These are phyloP conservation scores for Siniperca scherzeri DNA, from an alignment of 2,797 vertebrate species.

Conservation along the genomic window DNA sequence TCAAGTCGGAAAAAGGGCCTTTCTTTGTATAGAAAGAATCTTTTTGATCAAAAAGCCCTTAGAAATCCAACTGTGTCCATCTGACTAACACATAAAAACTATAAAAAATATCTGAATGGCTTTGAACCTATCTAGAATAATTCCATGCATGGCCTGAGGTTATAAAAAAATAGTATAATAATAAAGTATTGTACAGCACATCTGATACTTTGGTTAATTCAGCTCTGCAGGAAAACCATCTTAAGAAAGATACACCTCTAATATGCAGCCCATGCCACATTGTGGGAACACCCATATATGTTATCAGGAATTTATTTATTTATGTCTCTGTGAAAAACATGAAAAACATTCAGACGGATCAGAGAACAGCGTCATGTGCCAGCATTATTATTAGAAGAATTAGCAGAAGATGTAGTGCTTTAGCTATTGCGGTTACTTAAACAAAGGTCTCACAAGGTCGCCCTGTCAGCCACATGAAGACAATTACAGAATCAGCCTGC, in stretches of 20 bases:
- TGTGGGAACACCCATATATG: background rate
- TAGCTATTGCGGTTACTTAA: background rate
- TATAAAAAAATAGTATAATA: slow-evolving; percentile 11
- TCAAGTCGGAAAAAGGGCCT: slow-evolving; percentile 11
- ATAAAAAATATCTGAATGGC: slow-evolving; percentile 18
- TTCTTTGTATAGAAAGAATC: slow-evolving; percentile 25
- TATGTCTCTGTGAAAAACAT: background rate
- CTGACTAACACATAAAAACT: slow-evolving; percentile 30
- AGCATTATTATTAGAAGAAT: slow-evolving; percentile 1
- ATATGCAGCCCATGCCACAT: background rate
- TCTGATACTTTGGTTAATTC: slow-evolving; percentile 22
- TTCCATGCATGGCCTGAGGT: slow-evolving; percentile 16
- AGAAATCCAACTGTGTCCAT: slow-evolving; percentile 31
- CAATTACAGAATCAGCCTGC: slow-evolving; percentile 7
- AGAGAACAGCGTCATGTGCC: background rate
- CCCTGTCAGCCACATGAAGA: slow-evolving; percentile 7
- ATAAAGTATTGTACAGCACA: slow-evolving; percentile 10
- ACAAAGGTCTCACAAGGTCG: slow-evolving; percentile 4
- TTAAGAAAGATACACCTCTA: background rate
- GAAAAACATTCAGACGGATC: background rate
- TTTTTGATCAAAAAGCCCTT: slow-evolving; percentile 38
- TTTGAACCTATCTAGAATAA: slow-evolving; percentile 36
- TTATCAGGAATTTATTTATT: background rate
- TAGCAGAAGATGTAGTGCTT: background rate
- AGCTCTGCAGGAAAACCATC: slow-evolving; percentile 22